phyloP scores from a whole-genome alignment of 2,113 vertebrate species.

The Gymnogyps californianus region DNA sequence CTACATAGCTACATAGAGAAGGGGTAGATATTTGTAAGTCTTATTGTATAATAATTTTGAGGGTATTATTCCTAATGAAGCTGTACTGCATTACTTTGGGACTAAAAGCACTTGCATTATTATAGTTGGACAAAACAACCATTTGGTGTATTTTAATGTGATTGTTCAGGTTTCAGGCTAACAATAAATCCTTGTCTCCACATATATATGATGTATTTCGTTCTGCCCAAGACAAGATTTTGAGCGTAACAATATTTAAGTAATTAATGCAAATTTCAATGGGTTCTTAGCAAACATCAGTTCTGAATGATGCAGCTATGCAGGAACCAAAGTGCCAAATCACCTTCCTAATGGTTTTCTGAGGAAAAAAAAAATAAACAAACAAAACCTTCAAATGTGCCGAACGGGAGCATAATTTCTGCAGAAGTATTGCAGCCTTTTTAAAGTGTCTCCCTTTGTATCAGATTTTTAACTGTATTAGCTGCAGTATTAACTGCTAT shows the following conservation, averaged over 20 bases:
- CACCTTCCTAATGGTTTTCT: not conserved
- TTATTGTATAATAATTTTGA: not conserved
- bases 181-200: not conserved
- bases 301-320: not conserved
- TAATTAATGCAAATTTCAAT: not conserved
- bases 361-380: not conserved
- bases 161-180: not conserved
- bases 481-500: slow-evolving; percentile 20
- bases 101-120: not conserved
- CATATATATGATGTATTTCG: not conserved
- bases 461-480: slow-evolving; percentile 2
- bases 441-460: not conserved
- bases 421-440: not conserved
- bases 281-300: not conserved
- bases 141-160: not conserved
- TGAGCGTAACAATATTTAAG: not conserved
- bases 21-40: not conserved
- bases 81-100: not conserved
- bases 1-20: not conserved
- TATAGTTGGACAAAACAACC: not conserved
- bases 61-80: not conserved
- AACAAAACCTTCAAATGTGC: not conserved
- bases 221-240: not conserved
- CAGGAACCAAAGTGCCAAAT: not conserved
- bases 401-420: not conserved